Evolutionary conservation across 2,797 vertebrate genomes (phyloP).

Genomic region (Coccyzus lansbergi): DNA sequence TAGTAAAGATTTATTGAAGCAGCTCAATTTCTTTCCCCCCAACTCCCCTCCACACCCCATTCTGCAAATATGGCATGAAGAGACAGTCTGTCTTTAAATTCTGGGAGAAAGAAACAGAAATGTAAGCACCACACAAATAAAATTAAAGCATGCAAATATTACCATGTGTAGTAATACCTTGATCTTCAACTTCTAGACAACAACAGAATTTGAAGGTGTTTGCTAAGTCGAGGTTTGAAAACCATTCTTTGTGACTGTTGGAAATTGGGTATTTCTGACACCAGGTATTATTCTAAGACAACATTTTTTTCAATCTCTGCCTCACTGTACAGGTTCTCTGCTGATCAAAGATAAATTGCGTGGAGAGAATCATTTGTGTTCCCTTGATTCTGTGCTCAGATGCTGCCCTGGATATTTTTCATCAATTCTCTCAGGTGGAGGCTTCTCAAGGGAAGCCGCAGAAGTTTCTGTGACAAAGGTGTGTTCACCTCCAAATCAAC

Average conservation of each 20-base stretch:
- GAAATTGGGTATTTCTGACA: not conserved
- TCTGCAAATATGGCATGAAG: not conserved
- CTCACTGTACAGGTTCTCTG: not conserved
- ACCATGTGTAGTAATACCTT: not conserved
- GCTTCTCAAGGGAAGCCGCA: not conserved
- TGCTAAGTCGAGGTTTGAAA: not conserved
- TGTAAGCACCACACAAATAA: not conserved
- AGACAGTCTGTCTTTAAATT: not conserved
- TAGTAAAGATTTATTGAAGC: conserved; percentile 19
- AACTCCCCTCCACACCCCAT: not conserved
- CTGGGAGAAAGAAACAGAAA: not conserved
- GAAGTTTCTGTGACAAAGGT: not conserved
- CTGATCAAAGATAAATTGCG: not conserved
- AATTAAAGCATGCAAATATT: not conserved
- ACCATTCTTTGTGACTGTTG: not conserved
- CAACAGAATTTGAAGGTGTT: not conserved
- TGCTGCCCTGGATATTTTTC: not conserved
- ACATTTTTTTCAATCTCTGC: not conserved
- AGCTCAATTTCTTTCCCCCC: conserved; percentile 1
- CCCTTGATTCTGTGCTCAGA: not conserved
- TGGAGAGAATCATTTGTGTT: not conserved
- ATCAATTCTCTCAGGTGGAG: not conserved
- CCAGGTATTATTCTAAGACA: not conserved
- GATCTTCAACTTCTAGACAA: not conserved
- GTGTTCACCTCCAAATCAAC: not conserved